Conservation (phyloP, 1,140 invertebrate species). For the Drosophila insularis region DNA sequence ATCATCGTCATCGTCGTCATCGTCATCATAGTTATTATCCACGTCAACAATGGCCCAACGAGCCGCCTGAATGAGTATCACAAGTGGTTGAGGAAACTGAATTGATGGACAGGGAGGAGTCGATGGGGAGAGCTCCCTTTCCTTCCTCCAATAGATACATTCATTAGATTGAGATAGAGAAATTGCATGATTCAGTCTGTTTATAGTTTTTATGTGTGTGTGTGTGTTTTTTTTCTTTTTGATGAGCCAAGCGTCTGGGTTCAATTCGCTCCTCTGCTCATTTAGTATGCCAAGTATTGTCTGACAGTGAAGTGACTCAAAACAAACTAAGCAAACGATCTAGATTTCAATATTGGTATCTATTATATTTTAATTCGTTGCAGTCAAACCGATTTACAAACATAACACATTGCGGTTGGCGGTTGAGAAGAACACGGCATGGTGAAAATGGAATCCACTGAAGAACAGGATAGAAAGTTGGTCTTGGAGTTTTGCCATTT, state of each 20-base stretch:
- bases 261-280: slow-evolving; percentile 1
- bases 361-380: slow-evolving; percentile 18
- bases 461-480: slow-evolving; percentile 95
- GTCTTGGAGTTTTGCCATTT: slow-evolving; percentile 98
- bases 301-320: slow-evolving; percentile 2
- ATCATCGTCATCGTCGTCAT: slow-evolving; percentile 34
- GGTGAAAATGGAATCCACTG: slow-evolving; percentile 88
- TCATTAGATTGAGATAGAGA: slow-evolving; percentile 15
- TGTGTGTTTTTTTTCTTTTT: slow-evolving; percentile 16
- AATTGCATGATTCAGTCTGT: slow-evolving; percentile 40
- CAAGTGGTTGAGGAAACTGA: slow-evolving; percentile 41
- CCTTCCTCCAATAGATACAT: slow-evolving; percentile 16
- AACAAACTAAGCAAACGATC: background rate
- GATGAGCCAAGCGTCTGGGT: background rate
- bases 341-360: background rate
- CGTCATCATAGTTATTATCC: slow-evolving; percentile 46
- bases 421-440: slow-evolving; percentile 78
- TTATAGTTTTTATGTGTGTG: slow-evolving; percentile 21
- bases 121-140: background rate
- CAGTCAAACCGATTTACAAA: slow-evolving; percentile 64
- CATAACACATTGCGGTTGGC: slow-evolving; percentile 76
- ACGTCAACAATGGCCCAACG: slow-evolving; percentile 68
- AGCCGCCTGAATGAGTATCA: slow-evolving; percentile 61
- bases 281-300: slow-evolving; percentile 30
- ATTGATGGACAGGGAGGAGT: too few species aligned